Evolutionary conservation across 1,140 invertebrate genomes (phyloP).

Genomic region (Caenorhabditis tropicalis): DNA sequence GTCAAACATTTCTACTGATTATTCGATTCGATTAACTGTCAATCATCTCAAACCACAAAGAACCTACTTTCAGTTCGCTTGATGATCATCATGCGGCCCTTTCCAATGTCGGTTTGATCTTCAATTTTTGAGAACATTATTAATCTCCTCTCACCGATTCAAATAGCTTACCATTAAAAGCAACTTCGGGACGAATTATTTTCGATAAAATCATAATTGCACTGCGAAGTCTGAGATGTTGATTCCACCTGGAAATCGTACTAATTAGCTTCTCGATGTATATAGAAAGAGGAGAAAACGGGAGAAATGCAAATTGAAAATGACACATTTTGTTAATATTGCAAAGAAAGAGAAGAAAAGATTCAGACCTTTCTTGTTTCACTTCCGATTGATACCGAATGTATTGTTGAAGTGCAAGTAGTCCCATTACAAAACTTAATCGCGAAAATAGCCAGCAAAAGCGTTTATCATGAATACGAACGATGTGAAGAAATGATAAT

Average conservation of each 20-base stretch:
- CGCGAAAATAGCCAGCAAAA: not conserved
- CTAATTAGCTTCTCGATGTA: no score
- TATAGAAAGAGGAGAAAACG: not conserved
- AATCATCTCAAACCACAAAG: not conserved
- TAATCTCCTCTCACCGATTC: not conserved
- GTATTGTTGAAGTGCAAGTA: not conserved
- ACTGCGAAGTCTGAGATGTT: not conserved
- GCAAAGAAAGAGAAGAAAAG: not conserved
- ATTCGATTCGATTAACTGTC: not conserved
- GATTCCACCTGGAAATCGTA: not conserved
- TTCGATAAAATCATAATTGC: slow-evolving; percentile 17
- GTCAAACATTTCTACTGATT: not conserved
- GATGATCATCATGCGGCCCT: not conserved
- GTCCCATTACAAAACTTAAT: not conserved
- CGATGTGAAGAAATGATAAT: not conserved
- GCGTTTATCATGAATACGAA: not conserved
- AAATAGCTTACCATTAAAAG: slow-evolving; percentile 6
- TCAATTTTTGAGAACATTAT: not conserved
- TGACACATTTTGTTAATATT: not conserved
- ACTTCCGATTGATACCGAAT: not conserved
- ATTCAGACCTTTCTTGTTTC: not conserved
- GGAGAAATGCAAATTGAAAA: not conserved
- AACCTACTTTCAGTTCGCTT: not conserved
- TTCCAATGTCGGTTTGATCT: slow-evolving; percentile 21
- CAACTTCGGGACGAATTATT: slow-evolving; percentile 18